A percentile compares a stretch with the other conserved stretches of the same genome.
These are phyloP conservation scores for Corythornis cristatus DNA, from an alignment of 2,113 vertebrate genomes.

Conservation along the genomic window DNA sequence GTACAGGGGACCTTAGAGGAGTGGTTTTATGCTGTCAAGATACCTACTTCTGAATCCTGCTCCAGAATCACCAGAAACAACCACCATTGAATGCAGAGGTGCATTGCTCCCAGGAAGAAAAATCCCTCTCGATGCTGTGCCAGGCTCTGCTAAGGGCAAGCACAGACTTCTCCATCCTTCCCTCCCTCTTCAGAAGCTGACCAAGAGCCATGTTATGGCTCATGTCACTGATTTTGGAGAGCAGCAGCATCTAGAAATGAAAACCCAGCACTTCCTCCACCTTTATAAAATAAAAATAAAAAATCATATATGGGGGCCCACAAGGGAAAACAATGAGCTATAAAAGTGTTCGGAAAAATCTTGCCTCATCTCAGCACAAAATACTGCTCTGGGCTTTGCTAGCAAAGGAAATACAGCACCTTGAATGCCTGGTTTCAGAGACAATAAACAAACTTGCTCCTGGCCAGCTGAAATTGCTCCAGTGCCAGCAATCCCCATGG, in stretches of 20 bases:
- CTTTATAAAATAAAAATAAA: neutral
- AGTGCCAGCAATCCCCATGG: rapidly evolving
- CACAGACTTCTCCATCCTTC: neutral
- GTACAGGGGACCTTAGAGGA: neutral
- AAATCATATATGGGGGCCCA: neutral
- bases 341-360: neutral
- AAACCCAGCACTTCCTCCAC: neutral
- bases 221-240: neutral
- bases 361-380: slow-evolving; percentile 26
- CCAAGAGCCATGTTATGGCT: neutral
- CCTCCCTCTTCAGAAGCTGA: neutral
- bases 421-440: neutral
- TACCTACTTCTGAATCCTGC: neutral
- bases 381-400: neutral
- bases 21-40: neutral
- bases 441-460: slow-evolving; percentile 19
- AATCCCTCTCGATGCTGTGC: rapidly evolving
- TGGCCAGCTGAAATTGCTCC: slow-evolving; percentile 26
- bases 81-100: neutral
- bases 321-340: neutral
- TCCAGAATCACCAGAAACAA: neutral
- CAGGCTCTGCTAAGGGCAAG: neutral
- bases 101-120: neutral
- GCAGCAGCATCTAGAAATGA: neutral
- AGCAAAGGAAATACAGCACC: slow-evolving; percentile 11